A percentile compares a stretch with the other conserved stretches of the same genome.
Conservation (phyloP, 2,888 invertebrate genomes). For the Idaea aversata region DNA sequence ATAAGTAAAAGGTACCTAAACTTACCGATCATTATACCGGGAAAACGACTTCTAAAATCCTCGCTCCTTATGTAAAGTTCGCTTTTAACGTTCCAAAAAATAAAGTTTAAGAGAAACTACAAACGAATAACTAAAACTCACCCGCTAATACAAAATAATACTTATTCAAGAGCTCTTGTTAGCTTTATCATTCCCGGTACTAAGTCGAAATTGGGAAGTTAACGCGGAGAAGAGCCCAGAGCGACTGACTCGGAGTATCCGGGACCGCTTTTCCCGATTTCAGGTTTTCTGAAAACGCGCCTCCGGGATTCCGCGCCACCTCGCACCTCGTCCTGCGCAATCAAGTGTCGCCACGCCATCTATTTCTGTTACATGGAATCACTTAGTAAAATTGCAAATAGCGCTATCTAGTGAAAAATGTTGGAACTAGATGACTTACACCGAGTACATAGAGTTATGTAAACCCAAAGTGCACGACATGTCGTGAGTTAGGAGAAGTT, state of each 20-base stretch:
- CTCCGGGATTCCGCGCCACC: slow-evolving; percentile 27
- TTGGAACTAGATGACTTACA: slow-evolving; percentile 5
- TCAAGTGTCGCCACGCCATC: slow-evolving; percentile 29
- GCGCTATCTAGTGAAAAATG: slow-evolving; percentile 10
- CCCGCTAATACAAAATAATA: slow-evolving; percentile 21
- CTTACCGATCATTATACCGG: slow-evolving; percentile 74
- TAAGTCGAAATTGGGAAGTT: slow-evolving; percentile 40
- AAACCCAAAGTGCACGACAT: neutral
- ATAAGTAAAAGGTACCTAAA: slow-evolving; percentile 17
- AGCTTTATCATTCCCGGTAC: slow-evolving; percentile 6
- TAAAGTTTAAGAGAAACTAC: slow-evolving; percentile 16
- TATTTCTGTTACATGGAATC: slow-evolving; percentile 16
- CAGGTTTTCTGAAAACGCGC: slow-evolving; percentile 48
- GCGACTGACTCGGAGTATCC: slow-evolving; percentile 65
- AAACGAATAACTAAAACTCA: slow-evolving; percentile 29
- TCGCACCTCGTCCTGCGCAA: slow-evolving; percentile 19
- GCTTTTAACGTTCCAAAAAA: slow-evolving; percentile 14
- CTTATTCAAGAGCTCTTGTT: slow-evolving; percentile 10
- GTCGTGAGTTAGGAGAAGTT: neutral
- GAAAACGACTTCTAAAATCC: slow-evolving; percentile 51
- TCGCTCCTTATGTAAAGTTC: slow-evolving; percentile 62
- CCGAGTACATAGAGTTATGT: neutral
- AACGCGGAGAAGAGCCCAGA: slow-evolving; percentile 60
- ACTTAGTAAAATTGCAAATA: slow-evolving; percentile 1
- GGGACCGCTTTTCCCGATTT: slow-evolving; percentile 65